Conservation (phyloP, 1,140 invertebrate species). For the Gryon sp. region DNA sequence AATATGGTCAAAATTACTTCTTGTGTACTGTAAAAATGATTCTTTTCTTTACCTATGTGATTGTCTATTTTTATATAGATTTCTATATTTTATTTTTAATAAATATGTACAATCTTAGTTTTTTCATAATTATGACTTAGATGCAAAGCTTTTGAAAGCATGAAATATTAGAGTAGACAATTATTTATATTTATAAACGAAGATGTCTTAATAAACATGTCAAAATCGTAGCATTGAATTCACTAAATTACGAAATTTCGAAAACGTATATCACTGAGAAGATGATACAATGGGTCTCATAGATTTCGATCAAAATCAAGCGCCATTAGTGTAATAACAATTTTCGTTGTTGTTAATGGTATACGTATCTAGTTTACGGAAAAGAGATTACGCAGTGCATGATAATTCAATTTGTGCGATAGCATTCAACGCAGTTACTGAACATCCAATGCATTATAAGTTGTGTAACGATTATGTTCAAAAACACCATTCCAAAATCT, state of each 20-base stretch:
- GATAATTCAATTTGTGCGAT: slow-evolving; percentile 32
- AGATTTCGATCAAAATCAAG: slow-evolving; percentile 1
- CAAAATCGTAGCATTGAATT: too few species aligned
- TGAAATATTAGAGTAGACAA: too few species aligned
- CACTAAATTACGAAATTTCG: neutral
- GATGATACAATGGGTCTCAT: neutral
- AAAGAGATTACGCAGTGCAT: slow-evolving; percentile 28
- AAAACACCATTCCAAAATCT: slow-evolving; percentile 3
- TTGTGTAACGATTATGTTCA: slow-evolving; percentile 11
- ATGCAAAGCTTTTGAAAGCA: too few species aligned
- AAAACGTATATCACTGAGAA: neutral
- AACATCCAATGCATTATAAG: slow-evolving; percentile 13
- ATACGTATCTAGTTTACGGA: slow-evolving; percentile 24
- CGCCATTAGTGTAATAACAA: slow-evolving; percentile 5
- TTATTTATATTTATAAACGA: too few species aligned
- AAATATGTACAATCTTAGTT: too few species aligned
- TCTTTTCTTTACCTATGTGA: too few species aligned
- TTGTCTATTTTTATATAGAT: too few species aligned
- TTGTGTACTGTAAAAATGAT: too few species aligned
- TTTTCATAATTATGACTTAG: too few species aligned
- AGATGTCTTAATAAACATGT: too few species aligned
- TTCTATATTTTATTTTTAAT: too few species aligned
- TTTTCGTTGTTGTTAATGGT: slow-evolving; percentile 4
- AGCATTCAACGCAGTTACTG: slow-evolving; percentile 14
- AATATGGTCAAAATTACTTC: too few species aligned